Conservation (phyloP, 92 coral and sea anemone species). For the Anthopleura xanthogrammica region DNA sequence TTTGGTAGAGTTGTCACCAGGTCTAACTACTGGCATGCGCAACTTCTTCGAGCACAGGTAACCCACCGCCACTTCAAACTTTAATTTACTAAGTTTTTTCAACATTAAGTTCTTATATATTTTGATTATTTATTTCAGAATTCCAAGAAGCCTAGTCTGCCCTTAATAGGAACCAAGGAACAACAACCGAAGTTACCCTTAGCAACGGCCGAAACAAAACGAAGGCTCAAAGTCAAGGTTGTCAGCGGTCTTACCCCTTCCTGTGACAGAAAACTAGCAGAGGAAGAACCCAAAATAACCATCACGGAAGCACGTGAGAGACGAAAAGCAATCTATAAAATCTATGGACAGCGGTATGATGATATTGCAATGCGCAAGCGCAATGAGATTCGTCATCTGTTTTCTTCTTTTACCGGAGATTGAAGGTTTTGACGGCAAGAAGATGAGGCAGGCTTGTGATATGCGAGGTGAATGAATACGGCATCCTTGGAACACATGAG, state of each 20-base stretch:
- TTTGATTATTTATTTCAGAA: conserved; percentile 29
- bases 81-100: background rate
- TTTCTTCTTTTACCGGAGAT: conserved; percentile 49
- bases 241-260: conserved; percentile 79
- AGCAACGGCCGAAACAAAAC: conserved; percentile 19
- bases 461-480: background rate
- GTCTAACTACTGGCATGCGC: conserved; percentile 92
- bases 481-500: background rate
- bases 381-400: conserved; percentile 65
- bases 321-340: conserved; percentile 78
- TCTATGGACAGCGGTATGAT: conserved; percentile 87
- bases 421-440: background rate
- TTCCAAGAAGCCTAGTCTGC: conserved; percentile 62
- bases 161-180: conserved; percentile 54
- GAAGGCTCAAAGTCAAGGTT: conserved; percentile 69
- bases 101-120: background rate
- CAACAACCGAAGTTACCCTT: conserved; percentile 1
- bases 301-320: conserved; percentile 70
- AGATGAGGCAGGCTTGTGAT: background rate
- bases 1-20: conserved; percentile 75
- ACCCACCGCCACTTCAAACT: background rate
- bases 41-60: conserved; percentile 77
- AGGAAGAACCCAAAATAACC: conserved; percentile 56
- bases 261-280: conserved; percentile 67
- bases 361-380: conserved; percentile 87